Percentiles rank a stretch among this genome's conserved stretches.
phyloP scores from a whole-genome alignment of 2,113 vertebrate genomes.

The Caloenas nicobarica region DNA sequence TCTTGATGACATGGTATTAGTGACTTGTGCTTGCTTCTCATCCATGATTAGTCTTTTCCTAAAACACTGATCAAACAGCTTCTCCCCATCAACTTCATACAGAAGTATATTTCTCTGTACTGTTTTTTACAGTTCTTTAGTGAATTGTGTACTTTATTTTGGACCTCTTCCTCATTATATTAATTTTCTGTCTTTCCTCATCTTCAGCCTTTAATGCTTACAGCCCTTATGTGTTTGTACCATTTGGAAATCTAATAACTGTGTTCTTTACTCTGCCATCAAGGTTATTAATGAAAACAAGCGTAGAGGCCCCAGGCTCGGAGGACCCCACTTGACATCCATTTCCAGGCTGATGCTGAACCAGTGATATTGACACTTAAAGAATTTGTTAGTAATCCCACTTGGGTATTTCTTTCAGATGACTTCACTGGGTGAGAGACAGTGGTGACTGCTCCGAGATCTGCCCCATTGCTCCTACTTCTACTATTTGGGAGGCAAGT shows the following conservation, averaged over 20 bases:
- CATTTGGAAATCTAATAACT: not conserved
- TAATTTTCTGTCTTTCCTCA: not conserved
- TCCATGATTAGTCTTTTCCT: not conserved
- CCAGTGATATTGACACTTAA: not conserved
- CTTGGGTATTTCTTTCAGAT: not conserved
- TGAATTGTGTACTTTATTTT: not conserved
- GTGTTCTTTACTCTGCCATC: not conserved
- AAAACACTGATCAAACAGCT: not conserved
- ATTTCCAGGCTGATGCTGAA: not conserved
- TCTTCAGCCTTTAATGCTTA: not conserved
- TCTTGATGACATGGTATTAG: accelerated
- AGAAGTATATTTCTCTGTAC: not conserved
- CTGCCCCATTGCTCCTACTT: not conserved
- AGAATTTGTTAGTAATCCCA: not conserved
- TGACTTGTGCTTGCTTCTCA: not conserved
- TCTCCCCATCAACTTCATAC: not conserved
- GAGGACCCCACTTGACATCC: not conserved
- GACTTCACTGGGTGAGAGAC: not conserved
- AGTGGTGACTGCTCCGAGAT: not conserved
- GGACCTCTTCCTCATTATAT: not conserved
- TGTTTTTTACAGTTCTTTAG: not conserved
- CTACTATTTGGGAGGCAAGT: not conserved
- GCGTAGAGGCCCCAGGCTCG: not conserved
- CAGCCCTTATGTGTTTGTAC: not conserved
- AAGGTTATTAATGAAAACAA: not conserved